These are phyloP conservation scores for Drosophila borborema DNA, from an alignment of 2,888 invertebrate genomes.

Conservation along the genomic window DNA sequence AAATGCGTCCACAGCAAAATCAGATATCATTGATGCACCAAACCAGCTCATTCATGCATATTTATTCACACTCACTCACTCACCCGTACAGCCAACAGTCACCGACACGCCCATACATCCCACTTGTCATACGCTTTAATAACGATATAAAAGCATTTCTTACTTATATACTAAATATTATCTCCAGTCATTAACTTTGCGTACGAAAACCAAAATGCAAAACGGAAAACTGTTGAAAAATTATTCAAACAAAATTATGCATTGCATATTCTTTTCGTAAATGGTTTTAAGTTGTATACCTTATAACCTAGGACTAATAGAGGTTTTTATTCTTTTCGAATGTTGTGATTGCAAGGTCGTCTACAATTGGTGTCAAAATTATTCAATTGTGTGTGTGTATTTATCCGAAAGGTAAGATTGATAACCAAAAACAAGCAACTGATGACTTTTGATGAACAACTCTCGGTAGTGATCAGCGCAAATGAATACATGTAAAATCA, in stretches of 20 bases:
- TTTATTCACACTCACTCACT: constrained; percentile 13
- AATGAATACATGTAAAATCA: constrained; percentile 16
- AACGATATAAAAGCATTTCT: constrained; percentile 52
- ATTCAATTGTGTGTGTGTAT: constrained; percentile 2
- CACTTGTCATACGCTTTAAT: constrained; percentile 62
- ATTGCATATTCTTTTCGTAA: constrained; percentile 53
- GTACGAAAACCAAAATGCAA: constrained; percentile 58
- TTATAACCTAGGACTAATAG: constrained; percentile 23
- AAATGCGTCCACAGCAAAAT: constrained; percentile 63
- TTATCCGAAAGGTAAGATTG: constrained; percentile 50
- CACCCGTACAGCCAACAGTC: constrained; percentile 9
- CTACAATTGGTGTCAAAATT: constrained; percentile 48
- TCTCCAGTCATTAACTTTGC: constrained; percentile 84
- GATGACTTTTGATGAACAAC: constrained; percentile 47
- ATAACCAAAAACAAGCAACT: constrained; percentile 5
- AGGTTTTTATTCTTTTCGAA: constrained; percentile 12
- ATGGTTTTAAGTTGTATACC: constrained; percentile 33
- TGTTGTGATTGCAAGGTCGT: constrained; percentile 46
- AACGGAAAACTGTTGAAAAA: constrained; percentile 51
- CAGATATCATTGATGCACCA: constrained; percentile 45
- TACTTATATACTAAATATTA: constrained; percentile 64
- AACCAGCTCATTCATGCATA: constrained; percentile 39
- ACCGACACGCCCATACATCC: constrained; percentile 22
- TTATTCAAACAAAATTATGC: constrained; percentile 67
- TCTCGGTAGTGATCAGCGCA: constrained; percentile 54